These are phyloP conservation scores for Electrona antarctica DNA, from an alignment of 2,113 vertebrate genomes.

Conservation along the genomic window DNA sequence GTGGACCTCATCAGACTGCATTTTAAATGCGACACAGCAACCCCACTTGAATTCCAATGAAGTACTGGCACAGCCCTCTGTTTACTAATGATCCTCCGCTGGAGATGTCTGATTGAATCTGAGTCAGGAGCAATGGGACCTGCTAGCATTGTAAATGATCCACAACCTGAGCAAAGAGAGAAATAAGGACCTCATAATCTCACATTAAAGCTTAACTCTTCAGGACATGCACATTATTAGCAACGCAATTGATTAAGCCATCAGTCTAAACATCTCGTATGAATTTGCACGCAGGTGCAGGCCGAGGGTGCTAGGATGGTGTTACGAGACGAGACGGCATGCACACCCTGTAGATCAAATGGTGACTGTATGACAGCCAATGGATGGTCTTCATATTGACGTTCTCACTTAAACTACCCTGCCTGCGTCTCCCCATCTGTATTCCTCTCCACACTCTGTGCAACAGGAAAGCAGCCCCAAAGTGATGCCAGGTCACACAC, in stretches of 20 bases:
- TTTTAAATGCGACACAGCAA: slow-evolving; percentile 99
- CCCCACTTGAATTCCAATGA: slow-evolving; percentile 99
- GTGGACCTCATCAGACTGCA: slow-evolving; percentile 99
- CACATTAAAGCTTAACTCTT: slow-evolving; percentile 68
- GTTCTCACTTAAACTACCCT: slow-evolving; percentile 69
- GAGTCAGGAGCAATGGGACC: slow-evolving; percentile 95
- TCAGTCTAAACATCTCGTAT: slow-evolving; percentile 31
- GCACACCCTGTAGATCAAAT: slow-evolving; percentile 53
- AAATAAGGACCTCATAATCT: slow-evolving; percentile 79
- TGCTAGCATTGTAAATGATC: slow-evolving; percentile 93
- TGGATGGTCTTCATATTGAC: slow-evolving; percentile 66
- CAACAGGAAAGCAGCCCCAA: slow-evolving; percentile 80
- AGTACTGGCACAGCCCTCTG: slow-evolving; percentile 96
- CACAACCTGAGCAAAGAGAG: slow-evolving; percentile 76
- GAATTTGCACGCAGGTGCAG: slow-evolving; percentile 40
- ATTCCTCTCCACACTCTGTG: slow-evolving; percentile 75
- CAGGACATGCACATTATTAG: slow-evolving; percentile 58
- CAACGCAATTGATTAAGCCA: slow-evolving; percentile 60
- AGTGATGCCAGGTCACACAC: slow-evolving; percentile 82
- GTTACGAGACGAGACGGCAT: slow-evolving; percentile 33
- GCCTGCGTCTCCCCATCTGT: slow-evolving; percentile 71
- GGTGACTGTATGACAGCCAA: slow-evolving; percentile 66
- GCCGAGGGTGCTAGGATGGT: slow-evolving; percentile 22
- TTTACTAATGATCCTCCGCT: slow-evolving; percentile 98
- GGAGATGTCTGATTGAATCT: slow-evolving; percentile 99